Evolutionary conservation across 2,888 invertebrate genomes (phyloP).

Genomic region (Andrena minutula): DNA sequence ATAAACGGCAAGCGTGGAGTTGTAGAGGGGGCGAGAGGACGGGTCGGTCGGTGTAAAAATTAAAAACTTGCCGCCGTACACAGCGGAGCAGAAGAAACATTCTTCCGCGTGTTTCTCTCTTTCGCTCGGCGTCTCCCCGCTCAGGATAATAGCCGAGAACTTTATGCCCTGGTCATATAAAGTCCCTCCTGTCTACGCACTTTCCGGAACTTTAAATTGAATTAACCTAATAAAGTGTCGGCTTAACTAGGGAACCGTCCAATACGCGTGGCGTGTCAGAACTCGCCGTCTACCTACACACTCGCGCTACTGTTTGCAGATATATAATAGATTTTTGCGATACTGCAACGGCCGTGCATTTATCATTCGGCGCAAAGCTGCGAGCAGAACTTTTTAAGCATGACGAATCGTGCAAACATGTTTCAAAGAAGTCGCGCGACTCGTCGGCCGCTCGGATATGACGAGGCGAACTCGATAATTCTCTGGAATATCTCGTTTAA

Average conservation of each 20-base stretch:
- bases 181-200: slow-evolving; percentile 53
- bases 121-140: not conserved
- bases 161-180: slow-evolving; percentile 50
- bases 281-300: not conserved
- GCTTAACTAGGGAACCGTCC: slow-evolving; percentile 17
- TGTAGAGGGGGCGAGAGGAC: not conserved
- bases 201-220: slow-evolving; percentile 77
- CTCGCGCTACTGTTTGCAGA: slow-evolving; percentile 19
- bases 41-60: slow-evolving; percentile 68
- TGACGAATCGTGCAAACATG: slow-evolving; percentile 43
- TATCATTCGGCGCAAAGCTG: not conserved
- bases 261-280: not conserved
- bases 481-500: not conserved
- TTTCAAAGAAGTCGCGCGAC: slow-evolving; percentile 2
- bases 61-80: slow-evolving; percentile 69
- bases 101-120: slow-evolving; percentile 22
- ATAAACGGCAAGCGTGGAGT: slow-evolving; percentile 47
- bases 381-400: slow-evolving; percentile 28
- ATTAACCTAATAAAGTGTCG: slow-evolving; percentile 75
- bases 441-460: not conserved
- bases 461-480: not conserved
- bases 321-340: slow-evolving; percentile 29
- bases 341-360: not conserved
- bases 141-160: slow-evolving; percentile 46
- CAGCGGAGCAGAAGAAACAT: slow-evolving; percentile 44